A percentile compares a stretch with the other conserved stretches of the same genome.
These are phyloP conservation scores for Anneissia japonica DNA, from an alignment of 35 echinoderm and acorn worm species.

Conservation along the genomic window DNA sequence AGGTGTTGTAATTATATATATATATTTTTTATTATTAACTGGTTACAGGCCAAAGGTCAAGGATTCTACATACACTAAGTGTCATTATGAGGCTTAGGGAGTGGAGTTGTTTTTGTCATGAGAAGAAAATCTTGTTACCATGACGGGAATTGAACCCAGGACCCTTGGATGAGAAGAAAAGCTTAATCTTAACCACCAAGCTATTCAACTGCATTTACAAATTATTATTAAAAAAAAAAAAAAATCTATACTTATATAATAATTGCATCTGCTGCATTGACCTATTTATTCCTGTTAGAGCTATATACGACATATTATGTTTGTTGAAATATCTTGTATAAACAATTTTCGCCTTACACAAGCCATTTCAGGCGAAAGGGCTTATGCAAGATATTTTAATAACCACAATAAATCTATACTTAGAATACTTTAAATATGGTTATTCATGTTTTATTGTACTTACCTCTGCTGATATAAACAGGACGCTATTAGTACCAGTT, in stretches of 20 bases:
- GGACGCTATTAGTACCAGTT: slow-evolving; percentile 75
- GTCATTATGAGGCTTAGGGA: too few relatives aligned
- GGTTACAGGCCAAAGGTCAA: too few relatives aligned
- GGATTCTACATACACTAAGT: too few relatives aligned
- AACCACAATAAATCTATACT: neutral
- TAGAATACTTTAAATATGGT: too few relatives aligned
- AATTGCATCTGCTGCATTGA: too few relatives aligned
- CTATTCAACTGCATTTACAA: too few relatives aligned
- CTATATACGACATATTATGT: neutral
- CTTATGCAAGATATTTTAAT: neutral
- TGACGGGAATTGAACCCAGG: neutral
- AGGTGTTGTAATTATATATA: too few relatives aligned
- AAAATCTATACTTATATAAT: too few relatives aligned
- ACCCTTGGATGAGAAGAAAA: too few relatives aligned
- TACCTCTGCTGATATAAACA: slow-evolving; percentile 85
- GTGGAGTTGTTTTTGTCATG: too few relatives aligned
- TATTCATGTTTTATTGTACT: neutral
- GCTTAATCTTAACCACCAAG: neutral
- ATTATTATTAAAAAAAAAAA: too few relatives aligned
- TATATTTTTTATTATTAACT: too few relatives aligned
- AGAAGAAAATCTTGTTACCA: neutral
- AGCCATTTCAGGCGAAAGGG: neutral
- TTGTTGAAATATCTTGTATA: neutral
- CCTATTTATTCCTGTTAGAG: neutral
- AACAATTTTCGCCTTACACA: neutral